Base-by-base conservation (phyloP, 2,888 invertebrate species). In the Cabera pusaria region DNA sequence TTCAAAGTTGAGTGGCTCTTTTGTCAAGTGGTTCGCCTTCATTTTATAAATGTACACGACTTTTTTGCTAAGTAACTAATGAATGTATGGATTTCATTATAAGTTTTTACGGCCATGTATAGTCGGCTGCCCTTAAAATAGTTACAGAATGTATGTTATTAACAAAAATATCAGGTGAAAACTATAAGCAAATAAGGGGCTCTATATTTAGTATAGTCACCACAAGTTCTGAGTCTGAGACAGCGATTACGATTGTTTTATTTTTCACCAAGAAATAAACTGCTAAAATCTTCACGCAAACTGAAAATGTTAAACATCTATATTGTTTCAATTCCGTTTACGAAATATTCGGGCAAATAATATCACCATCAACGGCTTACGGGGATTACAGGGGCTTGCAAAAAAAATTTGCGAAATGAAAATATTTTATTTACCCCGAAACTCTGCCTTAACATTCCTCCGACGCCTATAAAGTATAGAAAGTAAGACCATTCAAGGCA, bases 401-500 rank as follows among this genome's bases (percentile, higher is more conserved):
- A 26, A 35, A 56, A 42, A 33, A 26, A 33, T 32, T 6, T 8
- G 22, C 25, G 22, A 2, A 20, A 22, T 21, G 21, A 34, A 43
- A 46, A 38, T 43, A 35, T 20, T 44, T 39, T 42, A 49, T 49
- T 45, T 24, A 28, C 25, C 38, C 8, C 17, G 34, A n/a, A 39
- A 44, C 45, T 49, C 48, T 44, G 54, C 63, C 59, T 61, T 62
- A 61, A 62, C 62, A 66, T 72, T 66, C 63, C 66, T 43, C 53
- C 46, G 58, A 53, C 54, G 59, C 56, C 71, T 62, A 68, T 78
- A 74, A 77, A 74, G 72, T 75, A 77, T 70, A 69, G 63, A 66
- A 59, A 64, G 70, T 65, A 71, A 57, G 75, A 64, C 68, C 72
- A 72, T 79, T 73, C 64, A 64, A 72, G 72, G 68, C 54, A 72